These are phyloP conservation scores for Conus ventricosus DNA, from an alignment of 1,140 invertebrate species.

Conservation along the genomic window DNA sequence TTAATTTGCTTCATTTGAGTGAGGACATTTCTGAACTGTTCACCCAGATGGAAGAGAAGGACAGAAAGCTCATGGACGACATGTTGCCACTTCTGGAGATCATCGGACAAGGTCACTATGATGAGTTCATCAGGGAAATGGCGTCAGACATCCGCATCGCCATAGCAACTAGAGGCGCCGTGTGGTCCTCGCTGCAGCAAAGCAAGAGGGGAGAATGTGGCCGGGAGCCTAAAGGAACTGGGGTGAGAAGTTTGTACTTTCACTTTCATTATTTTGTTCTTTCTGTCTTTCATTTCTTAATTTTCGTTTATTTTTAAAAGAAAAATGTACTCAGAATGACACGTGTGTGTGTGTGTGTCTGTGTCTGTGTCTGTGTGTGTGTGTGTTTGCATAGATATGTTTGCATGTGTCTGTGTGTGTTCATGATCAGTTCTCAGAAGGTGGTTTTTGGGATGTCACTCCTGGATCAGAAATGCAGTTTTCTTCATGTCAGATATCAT, in stretches of 20 bases:
- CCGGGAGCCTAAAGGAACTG: background rate
- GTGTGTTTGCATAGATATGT: background rate
- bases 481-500: no score
- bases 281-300: background rate
- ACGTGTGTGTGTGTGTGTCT: no score
- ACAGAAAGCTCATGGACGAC: slow-evolving; percentile 72
- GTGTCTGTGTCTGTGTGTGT: background rate
- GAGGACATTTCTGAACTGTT: background rate
- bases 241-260: background rate
- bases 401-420: no score
- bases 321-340: background rate
- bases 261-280: background rate
- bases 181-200: slow-evolving; percentile 59
- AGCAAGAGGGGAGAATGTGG: slow-evolving; percentile 20
- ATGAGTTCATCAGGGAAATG: slow-evolving; percentile 68
- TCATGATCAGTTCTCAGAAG: no score
- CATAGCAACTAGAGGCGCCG: slow-evolving; percentile 75
- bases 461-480: no score
- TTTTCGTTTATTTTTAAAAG: background rate
- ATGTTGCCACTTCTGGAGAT: slow-evolving; percentile 75
- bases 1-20: background rate
- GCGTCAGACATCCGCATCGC: slow-evolving; percentile 73
- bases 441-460: no score
- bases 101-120: slow-evolving; percentile 69
- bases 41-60: slow-evolving; percentile 67